A percentile compares a stretch with the other conserved stretches of the same genome.
Evolutionary conservation across 1,140 invertebrate species (phyloP).

Genomic region (Planococcus citri): DNA sequence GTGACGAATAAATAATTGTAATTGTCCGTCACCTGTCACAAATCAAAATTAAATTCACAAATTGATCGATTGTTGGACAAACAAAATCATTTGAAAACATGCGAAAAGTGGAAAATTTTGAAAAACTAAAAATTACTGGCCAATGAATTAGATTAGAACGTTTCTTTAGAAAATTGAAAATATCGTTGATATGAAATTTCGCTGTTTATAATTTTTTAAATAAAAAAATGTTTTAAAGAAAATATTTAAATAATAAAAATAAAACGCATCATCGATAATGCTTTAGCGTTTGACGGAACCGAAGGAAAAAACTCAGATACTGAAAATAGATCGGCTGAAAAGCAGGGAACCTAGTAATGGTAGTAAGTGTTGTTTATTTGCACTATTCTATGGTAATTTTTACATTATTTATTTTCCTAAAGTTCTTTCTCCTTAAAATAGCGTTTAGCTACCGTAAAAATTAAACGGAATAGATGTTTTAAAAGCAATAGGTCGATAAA

Average conservation of each 20-base stretch:
- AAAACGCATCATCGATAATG: not conserved
- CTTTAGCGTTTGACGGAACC: not conserved
- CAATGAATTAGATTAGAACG: too few relatives aligned
- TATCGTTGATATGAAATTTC: not conserved
- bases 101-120: too few relatives aligned
- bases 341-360: not conserved
- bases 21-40: too few relatives aligned
- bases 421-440: too few relatives aligned
- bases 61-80: too few relatives aligned
- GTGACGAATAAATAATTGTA: too few relatives aligned
- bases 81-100: too few relatives aligned
- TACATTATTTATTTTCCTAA: not conserved
- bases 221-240: not conserved
- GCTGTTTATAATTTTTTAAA: not conserved
- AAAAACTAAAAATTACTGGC: too few relatives aligned
- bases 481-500: too few relatives aligned
- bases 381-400: not conserved
- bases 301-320: not conserved
- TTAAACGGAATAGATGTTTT: too few relatives aligned
- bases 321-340: not conserved
- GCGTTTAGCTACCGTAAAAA: too few relatives aligned
- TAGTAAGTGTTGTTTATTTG: not conserved
- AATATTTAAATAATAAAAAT: not conserved
- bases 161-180: not conserved
- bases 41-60: too few relatives aligned